These are phyloP conservation scores for Xenentodon cancila DNA, from an alignment of 2,797 vertebrate species.

Conservation along the genomic window DNA sequence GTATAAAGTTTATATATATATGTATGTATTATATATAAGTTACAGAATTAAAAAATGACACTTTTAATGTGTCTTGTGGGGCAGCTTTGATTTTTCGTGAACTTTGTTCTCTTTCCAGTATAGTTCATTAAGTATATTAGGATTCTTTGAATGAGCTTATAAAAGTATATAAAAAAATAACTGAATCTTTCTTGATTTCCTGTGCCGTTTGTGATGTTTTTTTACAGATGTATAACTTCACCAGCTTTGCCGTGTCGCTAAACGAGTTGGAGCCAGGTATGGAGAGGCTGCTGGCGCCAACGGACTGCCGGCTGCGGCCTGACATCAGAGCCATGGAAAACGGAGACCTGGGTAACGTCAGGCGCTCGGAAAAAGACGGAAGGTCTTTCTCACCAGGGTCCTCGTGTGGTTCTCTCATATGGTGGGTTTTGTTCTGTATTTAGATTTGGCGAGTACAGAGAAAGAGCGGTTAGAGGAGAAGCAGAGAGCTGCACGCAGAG, in stretches of 20 bases:
- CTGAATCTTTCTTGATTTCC: not conserved
- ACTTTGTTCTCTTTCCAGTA: no score
- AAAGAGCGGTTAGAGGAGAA: conserved; percentile 97
- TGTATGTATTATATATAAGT: no score
- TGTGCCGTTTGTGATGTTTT: conserved; percentile 3
- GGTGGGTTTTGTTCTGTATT: conserved; percentile 11
- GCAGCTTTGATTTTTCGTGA: no score
- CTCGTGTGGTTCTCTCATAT: not conserved
- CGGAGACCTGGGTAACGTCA: conserved; percentile 88
- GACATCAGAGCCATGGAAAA: conserved; percentile 96
- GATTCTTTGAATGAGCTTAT: no score
- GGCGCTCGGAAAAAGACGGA: not conserved
- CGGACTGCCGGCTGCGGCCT: conserved; percentile 93
- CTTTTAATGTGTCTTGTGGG: no score
- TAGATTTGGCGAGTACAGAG: conserved; percentile 91
- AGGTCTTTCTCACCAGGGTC: not conserved
- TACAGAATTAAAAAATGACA: no score
- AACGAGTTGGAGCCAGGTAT: conserved; percentile 91
- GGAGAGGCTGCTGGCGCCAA: conserved; percentile 86
- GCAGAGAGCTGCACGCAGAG: conserved; percentile 89
- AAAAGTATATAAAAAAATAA: no score
- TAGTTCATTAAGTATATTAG: no score
- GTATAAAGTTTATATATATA: no score
- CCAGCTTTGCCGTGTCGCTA: conserved; percentile 93
- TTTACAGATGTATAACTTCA: conserved; percentile 98